A percentile compares a stretch with the other conserved stretches of the same genome.
Conservation (phyloP, 2,797 vertebrate species). For the Protosalanx chinensis region DNA sequence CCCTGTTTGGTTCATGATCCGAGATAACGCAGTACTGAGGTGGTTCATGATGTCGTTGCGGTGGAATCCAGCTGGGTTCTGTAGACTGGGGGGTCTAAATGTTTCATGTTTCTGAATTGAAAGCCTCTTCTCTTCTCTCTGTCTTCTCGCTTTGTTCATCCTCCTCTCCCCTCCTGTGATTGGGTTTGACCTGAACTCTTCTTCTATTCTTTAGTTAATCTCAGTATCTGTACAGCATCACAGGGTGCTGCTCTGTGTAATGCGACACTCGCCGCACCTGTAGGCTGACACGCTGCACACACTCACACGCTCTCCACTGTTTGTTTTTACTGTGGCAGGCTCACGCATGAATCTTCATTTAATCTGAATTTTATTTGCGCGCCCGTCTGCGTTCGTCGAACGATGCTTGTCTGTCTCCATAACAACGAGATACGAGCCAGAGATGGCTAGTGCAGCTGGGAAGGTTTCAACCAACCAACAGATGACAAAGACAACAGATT, state of each 20-base stretch:
- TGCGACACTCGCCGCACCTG: not conserved
- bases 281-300: not conserved
- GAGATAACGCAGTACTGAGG: not conserved
- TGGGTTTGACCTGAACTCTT: conserved; percentile 17
- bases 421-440: conserved; percentile 44
- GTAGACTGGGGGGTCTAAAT: not conserved
- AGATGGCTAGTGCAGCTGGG: conserved; percentile 17
- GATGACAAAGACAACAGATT: not conserved
- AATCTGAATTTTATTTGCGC: conserved; percentile 14
- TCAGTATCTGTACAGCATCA: not conserved
- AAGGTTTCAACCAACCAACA: not conserved
- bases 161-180: not conserved
- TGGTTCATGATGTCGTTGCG: not conserved
- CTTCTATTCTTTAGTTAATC: conserved; percentile 21
- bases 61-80: conserved; percentile 6
- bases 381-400: conserved; percentile 13
- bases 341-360: conserved; percentile 13
- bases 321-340: conserved; percentile 4
- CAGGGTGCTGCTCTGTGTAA: not conserved
- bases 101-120: conserved; percentile 5
- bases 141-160: no score
- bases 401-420: conserved; percentile 50
- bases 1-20: not conserved
- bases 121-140: no score
- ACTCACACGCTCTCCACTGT: not conserved